Base-by-base conservation (phyloP, 1,140 invertebrate species). In the Chlorops oryzae region DNA sequence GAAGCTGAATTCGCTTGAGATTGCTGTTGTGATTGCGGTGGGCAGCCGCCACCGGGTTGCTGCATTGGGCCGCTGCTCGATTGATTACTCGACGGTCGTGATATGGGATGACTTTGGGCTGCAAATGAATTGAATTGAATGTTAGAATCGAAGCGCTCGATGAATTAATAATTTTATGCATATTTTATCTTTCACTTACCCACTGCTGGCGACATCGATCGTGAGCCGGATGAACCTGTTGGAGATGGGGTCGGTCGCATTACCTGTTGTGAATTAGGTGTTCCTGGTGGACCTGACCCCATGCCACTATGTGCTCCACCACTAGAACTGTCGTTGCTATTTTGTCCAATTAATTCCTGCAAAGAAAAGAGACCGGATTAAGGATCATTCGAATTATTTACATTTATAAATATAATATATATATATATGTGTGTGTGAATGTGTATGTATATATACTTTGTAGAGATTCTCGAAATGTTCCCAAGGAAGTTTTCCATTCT, bases 151-250 rank as follows among this genome's bases (percentile, higher is more conserved):
- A n/a, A n/a, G n/a, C n/a, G n/a, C n/a, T n/a, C n/a, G n/a, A n/a
- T n/a, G n/a, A n/a, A n/a, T n/a, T n/a, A n/a, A n/a, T n/a, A n/a
- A n/a, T n/a, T n/a, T n/a, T n/a, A n/a, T n/a, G n/a, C n/a, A 32
- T n/a, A n/a, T n/a, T n/a, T n/a, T 39, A 6, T 7, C 10, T 13
- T 22, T 3, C 58, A 81, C 87, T 82, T 72, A 92, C 90, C 90
- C 71, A 94, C 89, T 77, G 91, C 91, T 67, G 92, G 92, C 73
- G 92, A 95, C 87, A 94, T 93, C 73, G 91, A 95, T 75, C 91
- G 83, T 62, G 91, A 94, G 72, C 91, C 90, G 63, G 70, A 72
- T 62, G 89, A 92, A 67, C 91, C 90, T 65, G 90, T 92, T 59
- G 92, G 91, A 65, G 91, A 94, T 62, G 91, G 90, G 64, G 88